phyloP scores from a whole-genome alignment of 2,888 invertebrate species.

The Heteropelma amictum region DNA sequence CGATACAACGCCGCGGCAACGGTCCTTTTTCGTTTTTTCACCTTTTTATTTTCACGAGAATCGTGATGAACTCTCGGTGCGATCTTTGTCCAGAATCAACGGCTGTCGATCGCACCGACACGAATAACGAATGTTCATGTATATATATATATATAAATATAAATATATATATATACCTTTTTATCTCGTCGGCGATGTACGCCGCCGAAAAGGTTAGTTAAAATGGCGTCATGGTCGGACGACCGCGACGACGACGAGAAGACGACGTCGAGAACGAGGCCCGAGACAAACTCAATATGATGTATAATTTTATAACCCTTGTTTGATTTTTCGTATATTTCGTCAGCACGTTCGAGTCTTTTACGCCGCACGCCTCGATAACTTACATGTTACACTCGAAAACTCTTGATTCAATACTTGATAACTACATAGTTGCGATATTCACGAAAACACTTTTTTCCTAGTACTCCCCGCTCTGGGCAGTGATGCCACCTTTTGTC shows the following conservation, averaged over 20 bases:
- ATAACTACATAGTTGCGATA: constrained; percentile 10
- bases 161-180: background rate
- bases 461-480: constrained; percentile 22
- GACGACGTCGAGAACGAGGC: constrained; percentile 39
- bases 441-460: constrained; percentile 2
- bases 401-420: constrained; percentile 2
- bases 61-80: background rate
- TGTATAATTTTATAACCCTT: background rate
- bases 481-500: constrained; percentile 75
- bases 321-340: background rate
- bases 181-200: constrained; percentile 60
- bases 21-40: background rate
- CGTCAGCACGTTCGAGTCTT: background rate
- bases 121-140: background rate
- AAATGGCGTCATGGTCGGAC: constrained; percentile 76
- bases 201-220: constrained; percentile 76
- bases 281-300: background rate
- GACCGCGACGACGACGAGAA: constrained; percentile 46
- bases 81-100: constrained; percentile 7
- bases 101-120: constrained; percentile 17
- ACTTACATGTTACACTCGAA: constrained; percentile 18
- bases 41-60: background rate
- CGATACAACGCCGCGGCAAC: background rate
- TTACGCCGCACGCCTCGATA: background rate
- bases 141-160: background rate